Evolutionary conservation across 2,888 invertebrate species (phyloP).

Genomic region (Acronicta aceris): DNA sequence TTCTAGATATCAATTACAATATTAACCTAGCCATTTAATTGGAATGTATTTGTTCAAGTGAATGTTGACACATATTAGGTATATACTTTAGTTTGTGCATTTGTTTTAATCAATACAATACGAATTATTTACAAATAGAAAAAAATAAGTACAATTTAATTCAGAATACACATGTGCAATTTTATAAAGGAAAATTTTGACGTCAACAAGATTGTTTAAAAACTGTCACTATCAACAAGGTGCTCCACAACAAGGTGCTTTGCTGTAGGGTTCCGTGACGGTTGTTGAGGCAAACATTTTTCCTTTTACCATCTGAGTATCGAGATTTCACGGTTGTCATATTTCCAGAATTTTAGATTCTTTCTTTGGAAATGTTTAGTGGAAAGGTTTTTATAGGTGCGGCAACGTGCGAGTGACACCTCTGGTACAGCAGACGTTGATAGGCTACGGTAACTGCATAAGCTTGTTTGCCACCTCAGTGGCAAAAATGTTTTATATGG

Average conservation of each 20-base stretch:
- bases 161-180: conserved; percentile 9
- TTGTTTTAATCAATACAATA: conserved; percentile 16
- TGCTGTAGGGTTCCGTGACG: conserved; percentile 7
- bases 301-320: conserved; percentile 9
- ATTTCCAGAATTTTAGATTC: not conserved
- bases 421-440: no score
- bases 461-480: no score
- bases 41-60: conserved; percentile 3
- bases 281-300: conserved; percentile 15
- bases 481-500: conserved; percentile 1
- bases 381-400: no score
- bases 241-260: no score
- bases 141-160: conserved; percentile 9
- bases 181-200: conserved; percentile 4
- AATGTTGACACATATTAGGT: conserved; percentile 19
- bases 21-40: not conserved
- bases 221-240: no score
- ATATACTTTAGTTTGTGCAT: conserved; percentile 28
- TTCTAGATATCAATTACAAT: not conserved
- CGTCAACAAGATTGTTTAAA: conserved; percentile 19
- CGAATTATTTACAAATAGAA: conserved; percentile 11
- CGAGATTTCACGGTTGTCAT: conserved; percentile 15
- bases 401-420: no score
- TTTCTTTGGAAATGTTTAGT: not conserved
- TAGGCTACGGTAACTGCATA: no score